phyloP scores from a whole-genome alignment of 2,113 vertebrate genomes.

The Seriola dumerili region DNA sequence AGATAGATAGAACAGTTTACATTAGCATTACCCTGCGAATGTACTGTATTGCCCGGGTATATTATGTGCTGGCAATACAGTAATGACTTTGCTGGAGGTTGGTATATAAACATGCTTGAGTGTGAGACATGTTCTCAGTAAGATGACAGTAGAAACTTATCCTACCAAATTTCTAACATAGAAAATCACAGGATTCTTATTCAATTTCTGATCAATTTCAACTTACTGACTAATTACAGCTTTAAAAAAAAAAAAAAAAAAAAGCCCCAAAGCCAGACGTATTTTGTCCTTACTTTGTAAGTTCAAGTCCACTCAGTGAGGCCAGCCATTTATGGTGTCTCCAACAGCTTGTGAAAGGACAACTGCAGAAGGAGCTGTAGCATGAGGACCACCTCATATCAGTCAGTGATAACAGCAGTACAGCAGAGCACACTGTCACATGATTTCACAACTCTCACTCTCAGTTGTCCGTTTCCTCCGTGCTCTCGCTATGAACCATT shows the following conservation, averaged over 20 bases:
- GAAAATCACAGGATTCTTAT: background rate
- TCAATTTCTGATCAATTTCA: background rate
- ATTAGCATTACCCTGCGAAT: background rate
- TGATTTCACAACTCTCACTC: background rate
- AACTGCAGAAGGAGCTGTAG: conserved; percentile 24
- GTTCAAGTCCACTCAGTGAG: background rate
- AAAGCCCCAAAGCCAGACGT: background rate
- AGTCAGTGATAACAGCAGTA: conserved; percentile 24
- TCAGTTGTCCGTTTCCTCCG: conserved; percentile 2
- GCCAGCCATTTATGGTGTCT: background rate
- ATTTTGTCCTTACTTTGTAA: background rate
- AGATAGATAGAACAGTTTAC: background rate
- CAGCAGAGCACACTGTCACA: background rate
- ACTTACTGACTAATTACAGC: background rate
- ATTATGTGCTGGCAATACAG: background rate
- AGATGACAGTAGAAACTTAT: background rate
- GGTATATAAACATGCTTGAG: background rate
- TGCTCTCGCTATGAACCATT: conserved; percentile 36
- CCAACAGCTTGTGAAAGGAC: background rate
- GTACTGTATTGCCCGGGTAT: background rate
- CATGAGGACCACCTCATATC: background rate
- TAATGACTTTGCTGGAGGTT: background rate
- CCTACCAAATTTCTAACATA: background rate
- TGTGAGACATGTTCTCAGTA: background rate
- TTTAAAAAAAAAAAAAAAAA: no score